Conservation (phyloP, 2,113 vertebrate species). For the Erythrocercus mccallii region DNA sequence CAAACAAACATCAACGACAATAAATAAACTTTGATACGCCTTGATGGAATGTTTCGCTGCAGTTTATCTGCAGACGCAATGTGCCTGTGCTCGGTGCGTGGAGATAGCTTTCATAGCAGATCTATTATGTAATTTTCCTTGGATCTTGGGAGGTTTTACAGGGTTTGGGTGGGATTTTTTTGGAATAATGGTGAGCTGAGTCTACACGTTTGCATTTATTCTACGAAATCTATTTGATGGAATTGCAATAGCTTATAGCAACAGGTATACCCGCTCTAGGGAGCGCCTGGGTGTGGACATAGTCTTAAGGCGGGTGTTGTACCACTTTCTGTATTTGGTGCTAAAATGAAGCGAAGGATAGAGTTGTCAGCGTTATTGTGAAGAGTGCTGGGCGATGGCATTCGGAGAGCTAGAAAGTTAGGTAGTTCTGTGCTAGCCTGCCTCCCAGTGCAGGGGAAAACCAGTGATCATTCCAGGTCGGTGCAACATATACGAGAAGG, state of each 20-base stretch:
- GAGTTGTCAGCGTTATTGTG: neutral
- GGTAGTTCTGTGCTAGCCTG: neutral
- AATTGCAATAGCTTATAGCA: constrained; percentile 15
- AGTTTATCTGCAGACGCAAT: neutral
- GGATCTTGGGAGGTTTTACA: neutral
- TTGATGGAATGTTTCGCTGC: neutral
- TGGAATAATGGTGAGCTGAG: neutral
- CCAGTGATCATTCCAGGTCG: constrained; percentile 16
- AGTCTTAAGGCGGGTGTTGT: neutral
- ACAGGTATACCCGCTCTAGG: constrained; percentile 47
- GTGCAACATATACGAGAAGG: constrained; percentile 49
- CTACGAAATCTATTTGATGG: neutral
- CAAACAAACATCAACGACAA: neutral
- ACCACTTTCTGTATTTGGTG: neutral
- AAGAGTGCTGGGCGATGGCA: neutral
- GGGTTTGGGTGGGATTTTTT: neutral
- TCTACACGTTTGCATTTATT: neutral
- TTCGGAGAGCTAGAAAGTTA: neutral
- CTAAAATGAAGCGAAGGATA: neutral
- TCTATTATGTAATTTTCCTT: neutral
- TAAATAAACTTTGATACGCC: constrained; percentile 20
- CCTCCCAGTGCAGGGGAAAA: constrained; percentile 45
- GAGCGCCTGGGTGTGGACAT: neutral
- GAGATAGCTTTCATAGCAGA: neutral
- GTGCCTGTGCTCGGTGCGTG: neutral